Percentiles rank a stretch among this genome's conserved stretches.
These are phyloP conservation scores for Pholis gunnellus DNA, from an alignment of 2,113 vertebrate species.

Conservation along the genomic window DNA sequence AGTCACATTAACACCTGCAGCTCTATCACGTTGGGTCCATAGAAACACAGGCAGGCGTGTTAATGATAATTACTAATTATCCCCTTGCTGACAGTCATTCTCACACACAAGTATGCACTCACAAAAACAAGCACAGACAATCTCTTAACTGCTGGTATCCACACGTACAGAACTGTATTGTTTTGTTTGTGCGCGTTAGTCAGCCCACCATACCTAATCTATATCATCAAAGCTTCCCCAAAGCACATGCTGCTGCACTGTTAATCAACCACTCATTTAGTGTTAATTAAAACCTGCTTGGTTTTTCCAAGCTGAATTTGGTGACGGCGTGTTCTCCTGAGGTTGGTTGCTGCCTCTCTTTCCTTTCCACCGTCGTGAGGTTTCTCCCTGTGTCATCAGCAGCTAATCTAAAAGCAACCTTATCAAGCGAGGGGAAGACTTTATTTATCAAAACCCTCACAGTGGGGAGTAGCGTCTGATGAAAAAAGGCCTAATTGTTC, in stretches of 20 bases:
- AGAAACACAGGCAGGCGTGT: conserved; percentile 14
- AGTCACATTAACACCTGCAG: conserved; percentile 54
- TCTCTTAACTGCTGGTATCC: not conserved
- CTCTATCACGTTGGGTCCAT: conserved; percentile 28
- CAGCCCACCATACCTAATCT: conserved; percentile 27
- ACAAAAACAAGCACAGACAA: conserved; percentile 5
- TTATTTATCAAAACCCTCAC: conserved; percentile 18
- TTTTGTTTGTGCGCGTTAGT: conserved; percentile 32
- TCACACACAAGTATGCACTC: not conserved
- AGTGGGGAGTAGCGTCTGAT: not conserved
- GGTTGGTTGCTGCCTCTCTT: not conserved
- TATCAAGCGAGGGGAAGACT: conserved; percentile 19
- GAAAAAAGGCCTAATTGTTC: not conserved
- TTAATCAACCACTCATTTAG: conserved; percentile 64
- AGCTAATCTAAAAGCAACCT: conserved; percentile 16
- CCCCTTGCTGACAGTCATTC: conserved; percentile 43
- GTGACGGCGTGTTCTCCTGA: conserved; percentile 26
- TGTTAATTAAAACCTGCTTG: conserved; percentile 55
- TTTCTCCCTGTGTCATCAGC: conserved; percentile 37
- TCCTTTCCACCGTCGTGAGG: conserved; percentile 1
- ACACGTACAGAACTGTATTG: conserved; percentile 20
- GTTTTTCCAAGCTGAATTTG: conserved; percentile 45
- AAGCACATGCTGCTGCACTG: conserved; percentile 29
- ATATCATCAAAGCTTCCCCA: conserved; percentile 46
- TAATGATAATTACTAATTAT: conserved; percentile 66